phyloP scores from a whole-genome alignment of 2,113 vertebrate genomes.

The Laticauda colubrina region DNA sequence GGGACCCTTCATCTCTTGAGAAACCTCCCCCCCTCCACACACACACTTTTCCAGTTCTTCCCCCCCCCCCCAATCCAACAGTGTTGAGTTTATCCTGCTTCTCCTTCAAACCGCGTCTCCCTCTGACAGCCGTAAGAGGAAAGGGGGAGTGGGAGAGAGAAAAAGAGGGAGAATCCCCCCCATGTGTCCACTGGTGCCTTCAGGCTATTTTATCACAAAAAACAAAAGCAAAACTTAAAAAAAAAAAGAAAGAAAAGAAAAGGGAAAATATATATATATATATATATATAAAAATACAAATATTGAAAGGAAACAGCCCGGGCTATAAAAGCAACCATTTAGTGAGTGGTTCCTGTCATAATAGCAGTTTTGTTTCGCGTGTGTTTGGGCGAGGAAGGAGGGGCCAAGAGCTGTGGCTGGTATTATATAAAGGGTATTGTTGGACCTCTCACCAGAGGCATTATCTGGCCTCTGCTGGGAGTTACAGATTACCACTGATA shows the following conservation, averaged over 20 bases:
- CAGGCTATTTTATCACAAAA: slow-evolving; percentile 19
- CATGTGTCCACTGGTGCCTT: neutral
- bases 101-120: neutral
- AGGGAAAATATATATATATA: no score
- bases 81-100: neutral
- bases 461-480: slow-evolving; percentile 50
- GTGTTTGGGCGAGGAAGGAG: slow-evolving; percentile 57
- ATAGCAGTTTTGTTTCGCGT: slow-evolving; percentile 66
- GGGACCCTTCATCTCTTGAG: neutral
- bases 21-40: neutral
- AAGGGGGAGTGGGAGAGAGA: neutral
- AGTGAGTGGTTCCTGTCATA: slow-evolving; percentile 55
- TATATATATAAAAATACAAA: slow-evolving; percentile 5
- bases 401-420: slow-evolving; percentile 42
- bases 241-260: neutral
- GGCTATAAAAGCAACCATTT: slow-evolving; percentile 50
- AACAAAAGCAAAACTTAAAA: neutral
- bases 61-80: no score
- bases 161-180: neutral
- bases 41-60: neutral
- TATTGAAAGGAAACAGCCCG: slow-evolving; percentile 47
- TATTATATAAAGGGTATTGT: slow-evolving; percentile 74
- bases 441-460: slow-evolving; percentile 53
- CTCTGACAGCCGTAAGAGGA: neutral
- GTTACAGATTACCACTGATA: slow-evolving; percentile 50